These are phyloP conservation scores for Crocidura indochinensis DNA, from an alignment of 2,797 vertebrate species.

Conservation along the genomic window DNA sequence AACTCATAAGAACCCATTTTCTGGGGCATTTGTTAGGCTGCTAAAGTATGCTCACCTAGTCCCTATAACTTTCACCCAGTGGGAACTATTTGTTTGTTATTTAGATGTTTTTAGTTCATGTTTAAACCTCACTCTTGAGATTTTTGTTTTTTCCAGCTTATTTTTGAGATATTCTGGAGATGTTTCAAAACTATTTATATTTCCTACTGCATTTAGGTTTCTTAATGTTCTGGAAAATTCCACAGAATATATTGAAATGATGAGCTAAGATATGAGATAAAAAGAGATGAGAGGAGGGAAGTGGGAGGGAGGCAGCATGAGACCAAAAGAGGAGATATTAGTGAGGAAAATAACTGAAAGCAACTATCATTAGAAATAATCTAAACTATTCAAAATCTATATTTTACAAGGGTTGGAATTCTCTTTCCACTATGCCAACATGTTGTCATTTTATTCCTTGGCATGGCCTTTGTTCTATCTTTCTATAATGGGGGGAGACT, in stretches of 20 bases:
- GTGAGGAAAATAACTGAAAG: conserved; percentile 57
- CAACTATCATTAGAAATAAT: conserved; percentile 37
- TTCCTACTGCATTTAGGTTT: conserved; percentile 65
- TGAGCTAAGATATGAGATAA: conserved; percentile 55
- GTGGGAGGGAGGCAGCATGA: not conserved
- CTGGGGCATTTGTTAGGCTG: conserved; percentile 23
- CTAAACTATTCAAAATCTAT: not conserved
- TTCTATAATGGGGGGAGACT: conserved; percentile 44
- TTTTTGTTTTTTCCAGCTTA: conserved; percentile 75
- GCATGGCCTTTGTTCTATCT: not conserved
- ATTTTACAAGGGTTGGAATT: not conserved
- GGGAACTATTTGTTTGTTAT: conserved; percentile 63
- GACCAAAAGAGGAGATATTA: not conserved
- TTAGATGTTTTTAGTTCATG: conserved; percentile 46
- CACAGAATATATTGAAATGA: conserved; percentile 64
- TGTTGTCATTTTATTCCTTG: conserved; percentile 42
- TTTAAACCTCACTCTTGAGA: conserved; percentile 27
- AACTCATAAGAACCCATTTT: conserved; percentile 10
- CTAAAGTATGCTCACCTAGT: conserved; percentile 29
- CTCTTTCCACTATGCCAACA: conserved; percentile 25
- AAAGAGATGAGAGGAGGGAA: not conserved
- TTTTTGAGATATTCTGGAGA: conserved; percentile 68
- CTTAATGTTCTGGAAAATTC: conserved; percentile 71
- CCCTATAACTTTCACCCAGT: conserved; percentile 39
- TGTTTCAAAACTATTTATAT: conserved; percentile 71